phyloP scores from a whole-genome alignment of 53 echinoderm and acorn worm species.

The Mesocentrotus franciscanus region DNA sequence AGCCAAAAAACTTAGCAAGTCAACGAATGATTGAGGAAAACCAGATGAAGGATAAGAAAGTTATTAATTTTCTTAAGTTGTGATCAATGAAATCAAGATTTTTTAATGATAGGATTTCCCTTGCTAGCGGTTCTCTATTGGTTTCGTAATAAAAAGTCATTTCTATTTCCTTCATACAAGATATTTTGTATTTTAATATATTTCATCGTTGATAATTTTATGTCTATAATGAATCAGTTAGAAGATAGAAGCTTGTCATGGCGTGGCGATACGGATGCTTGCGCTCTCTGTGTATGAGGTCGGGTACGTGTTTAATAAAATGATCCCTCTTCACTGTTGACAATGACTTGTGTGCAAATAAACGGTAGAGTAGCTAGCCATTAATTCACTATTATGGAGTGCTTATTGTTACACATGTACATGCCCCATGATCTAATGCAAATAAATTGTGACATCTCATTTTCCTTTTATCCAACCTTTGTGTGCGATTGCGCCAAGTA shows the following conservation, averaged over 20 bases:
- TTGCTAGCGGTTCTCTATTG: too few relatives aligned
- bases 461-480: background rate
- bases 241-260: background rate
- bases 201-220: too few relatives aligned
- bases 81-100: too few relatives aligned
- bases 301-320: background rate
- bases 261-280: background rate
- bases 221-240: background rate
- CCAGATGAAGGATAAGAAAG: too few relatives aligned
- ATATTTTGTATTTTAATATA: too few relatives aligned
- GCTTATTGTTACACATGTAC: conserved; percentile 8
- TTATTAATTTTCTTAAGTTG: too few relatives aligned
- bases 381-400: conserved; percentile 21
- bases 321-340: background rate
- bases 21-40: too few relatives aligned
- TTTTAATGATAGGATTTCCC: too few relatives aligned
- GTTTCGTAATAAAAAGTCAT: too few relatives aligned
- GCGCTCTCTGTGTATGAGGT: background rate
- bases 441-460: conserved; percentile 20
- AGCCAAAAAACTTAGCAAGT: too few relatives aligned
- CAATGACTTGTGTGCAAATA: conserved; percentile 40
- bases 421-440: background rate
- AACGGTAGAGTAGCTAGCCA: background rate
- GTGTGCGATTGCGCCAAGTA: background rate
- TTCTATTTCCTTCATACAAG: too few relatives aligned